phyloP scores from a whole-genome alignment of 2,888 invertebrate species.

The Pristionchus fissidentatus region DNA sequence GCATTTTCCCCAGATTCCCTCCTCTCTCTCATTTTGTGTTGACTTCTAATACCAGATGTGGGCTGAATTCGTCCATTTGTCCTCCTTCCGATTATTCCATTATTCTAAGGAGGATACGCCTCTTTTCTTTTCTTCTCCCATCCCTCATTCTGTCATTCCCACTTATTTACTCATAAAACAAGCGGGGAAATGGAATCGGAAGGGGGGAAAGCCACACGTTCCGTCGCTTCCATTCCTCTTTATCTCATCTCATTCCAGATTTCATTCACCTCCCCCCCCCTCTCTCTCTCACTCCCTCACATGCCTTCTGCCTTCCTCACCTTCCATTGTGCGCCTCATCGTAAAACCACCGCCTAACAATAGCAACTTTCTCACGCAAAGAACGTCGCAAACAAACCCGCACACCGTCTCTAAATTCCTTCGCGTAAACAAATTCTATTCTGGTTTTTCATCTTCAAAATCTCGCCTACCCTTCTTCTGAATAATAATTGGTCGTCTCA shows the following conservation, averaged over 20 bases:
- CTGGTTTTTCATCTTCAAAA: neutral
- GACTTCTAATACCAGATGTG: no score
- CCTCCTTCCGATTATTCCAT: neutral
- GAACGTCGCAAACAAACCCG: neutral
- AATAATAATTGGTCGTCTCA: no score
- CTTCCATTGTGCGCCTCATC: no score
- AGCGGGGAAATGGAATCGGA: constrained; percentile 16
- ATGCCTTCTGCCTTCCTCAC: neutral
- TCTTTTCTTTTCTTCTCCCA: no score
- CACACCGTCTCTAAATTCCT: neutral
- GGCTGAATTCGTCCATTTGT: neutral
- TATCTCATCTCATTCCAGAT: constrained; percentile 25
- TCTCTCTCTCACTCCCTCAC: neutral
- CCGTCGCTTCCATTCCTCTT: no score
- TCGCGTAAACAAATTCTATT: neutral
- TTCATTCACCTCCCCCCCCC: neutral
- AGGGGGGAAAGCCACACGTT: constrained; percentile 16
- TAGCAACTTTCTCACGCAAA: neutral
- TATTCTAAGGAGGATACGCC: neutral
- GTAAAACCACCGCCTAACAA: constrained; percentile 14
- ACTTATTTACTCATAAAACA: constrained; percentile 36
- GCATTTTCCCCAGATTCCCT: neutral
- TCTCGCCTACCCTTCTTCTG: no score
- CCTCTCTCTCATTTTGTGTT: neutral
- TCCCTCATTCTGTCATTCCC: neutral